Conservation (phyloP, 2,888 invertebrate genomes). For the Tuberolachnus salignus region DNA sequence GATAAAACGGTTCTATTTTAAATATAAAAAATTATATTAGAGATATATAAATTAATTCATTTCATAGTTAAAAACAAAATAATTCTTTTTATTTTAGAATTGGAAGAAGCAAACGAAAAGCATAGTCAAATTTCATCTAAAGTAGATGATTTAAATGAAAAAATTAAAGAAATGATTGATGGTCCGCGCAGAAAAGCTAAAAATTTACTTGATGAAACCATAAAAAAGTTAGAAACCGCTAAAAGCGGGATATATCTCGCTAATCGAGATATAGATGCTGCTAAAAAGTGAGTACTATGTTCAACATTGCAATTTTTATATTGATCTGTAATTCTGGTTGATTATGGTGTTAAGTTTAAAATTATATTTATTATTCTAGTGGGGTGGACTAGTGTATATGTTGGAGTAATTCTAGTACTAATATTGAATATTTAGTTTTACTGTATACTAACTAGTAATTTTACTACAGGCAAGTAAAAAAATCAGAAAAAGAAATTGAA, state of each 20-base stretch:
- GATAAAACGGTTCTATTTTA: too few species aligned
- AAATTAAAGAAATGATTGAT: constrained; percentile 74
- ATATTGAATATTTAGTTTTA: neutral
- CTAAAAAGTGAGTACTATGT: constrained; percentile 64
- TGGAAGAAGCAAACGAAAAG: constrained; percentile 68
- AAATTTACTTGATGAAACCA: constrained; percentile 72
- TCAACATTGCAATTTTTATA: too few species aligned
- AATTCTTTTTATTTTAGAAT: constrained; percentile 60
- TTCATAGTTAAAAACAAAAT: neutral
- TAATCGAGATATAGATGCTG: constrained; percentile 73
- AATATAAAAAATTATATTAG: too few species aligned
- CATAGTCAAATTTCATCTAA: constrained; percentile 70
- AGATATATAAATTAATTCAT: too few species aligned
- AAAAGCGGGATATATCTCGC: constrained; percentile 72
- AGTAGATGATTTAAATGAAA: constrained; percentile 70
- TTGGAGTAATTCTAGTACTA: neutral
- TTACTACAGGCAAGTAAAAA: constrained; percentile 75
- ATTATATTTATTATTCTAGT: too few species aligned
- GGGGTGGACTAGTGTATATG: too few species aligned
- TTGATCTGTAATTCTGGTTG: too few species aligned
- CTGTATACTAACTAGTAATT: neutral
- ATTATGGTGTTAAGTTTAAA: too few species aligned
- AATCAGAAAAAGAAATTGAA: constrained; percentile 76
- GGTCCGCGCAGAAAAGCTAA: constrained; percentile 75
- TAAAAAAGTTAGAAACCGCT: constrained; percentile 75